phyloP scores from a whole-genome alignment of 2,888 invertebrate species.

The Callimorpha dominula region DNA sequence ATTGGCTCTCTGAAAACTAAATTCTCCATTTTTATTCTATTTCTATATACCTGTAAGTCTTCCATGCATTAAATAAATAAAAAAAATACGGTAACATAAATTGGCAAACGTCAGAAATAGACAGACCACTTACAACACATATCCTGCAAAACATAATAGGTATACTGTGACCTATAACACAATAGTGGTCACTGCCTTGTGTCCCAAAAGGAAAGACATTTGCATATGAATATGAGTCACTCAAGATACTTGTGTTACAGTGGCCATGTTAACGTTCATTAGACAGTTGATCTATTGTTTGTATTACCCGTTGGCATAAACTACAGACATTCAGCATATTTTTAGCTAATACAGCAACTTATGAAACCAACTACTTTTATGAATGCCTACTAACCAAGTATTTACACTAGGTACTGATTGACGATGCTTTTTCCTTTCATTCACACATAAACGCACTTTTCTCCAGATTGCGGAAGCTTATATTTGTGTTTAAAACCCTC shows the following conservation, averaged over 20 bases:
- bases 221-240: slow-evolving; percentile 66
- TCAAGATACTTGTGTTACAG: slow-evolving; percentile 21
- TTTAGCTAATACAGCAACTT: background rate
- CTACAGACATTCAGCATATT: background rate
- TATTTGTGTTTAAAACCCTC: no score
- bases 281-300: slow-evolving; percentile 35
- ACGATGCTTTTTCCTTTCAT: background rate
- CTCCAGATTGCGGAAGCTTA: no score
- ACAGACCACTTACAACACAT: background rate
- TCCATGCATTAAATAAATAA: no score
- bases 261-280: slow-evolving; percentile 47
- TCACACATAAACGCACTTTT: no score
- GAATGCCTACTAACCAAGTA: background rate
- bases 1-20: no score
- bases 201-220: slow-evolving; percentile 56
- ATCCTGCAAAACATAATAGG: slow-evolving; percentile 25
- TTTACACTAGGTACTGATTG: background rate
- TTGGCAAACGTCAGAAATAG: no score
- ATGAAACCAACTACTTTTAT: background rate
- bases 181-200: slow-evolving; percentile 39
- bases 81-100: no score
- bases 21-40: no score
- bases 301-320: slow-evolving; percentile 21
- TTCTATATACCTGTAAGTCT: no score
- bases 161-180: slow-evolving; percentile 43